Percentiles rank a stretch among this genome's conserved stretches.
Conservation (phyloP, 1,140 invertebrate genomes). For the Adoxophyes honmai region DNA sequence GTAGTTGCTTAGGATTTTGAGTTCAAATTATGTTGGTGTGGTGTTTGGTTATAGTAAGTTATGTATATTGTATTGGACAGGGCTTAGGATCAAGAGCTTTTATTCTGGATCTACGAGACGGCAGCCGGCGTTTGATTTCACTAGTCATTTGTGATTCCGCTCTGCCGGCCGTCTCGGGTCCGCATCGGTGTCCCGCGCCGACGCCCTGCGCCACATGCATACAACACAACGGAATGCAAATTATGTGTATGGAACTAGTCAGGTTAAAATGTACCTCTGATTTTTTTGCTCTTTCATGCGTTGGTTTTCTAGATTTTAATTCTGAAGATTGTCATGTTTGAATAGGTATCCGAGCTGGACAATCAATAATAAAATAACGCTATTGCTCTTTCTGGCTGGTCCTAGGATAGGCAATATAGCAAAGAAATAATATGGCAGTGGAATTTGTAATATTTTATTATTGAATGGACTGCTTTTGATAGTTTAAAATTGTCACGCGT, state of each 20-base stretch:
- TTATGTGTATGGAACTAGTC: conserved; percentile 12
- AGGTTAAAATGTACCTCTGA: conserved; percentile 14
- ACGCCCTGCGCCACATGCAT: not conserved
- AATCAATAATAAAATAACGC: not conserved
- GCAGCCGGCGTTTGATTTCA: not conserved
- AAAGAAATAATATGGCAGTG: not conserved
- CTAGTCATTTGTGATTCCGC: not conserved
- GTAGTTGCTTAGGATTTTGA: conserved; percentile 62
- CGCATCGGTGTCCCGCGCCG: not conserved
- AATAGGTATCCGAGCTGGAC: not conserved
- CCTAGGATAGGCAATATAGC: conserved; percentile 1
- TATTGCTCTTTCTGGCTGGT: conserved; percentile 3
- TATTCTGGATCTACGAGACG: conserved; percentile 7
- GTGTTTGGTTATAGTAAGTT: conserved; percentile 72
- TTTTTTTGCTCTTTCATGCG: not conserved
- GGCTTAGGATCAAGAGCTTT: conserved; percentile 20
- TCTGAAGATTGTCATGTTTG: not conserved
- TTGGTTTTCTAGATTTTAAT: not conserved
- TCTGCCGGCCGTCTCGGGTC: conserved; percentile 25
- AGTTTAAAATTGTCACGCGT: conserved; percentile 9
- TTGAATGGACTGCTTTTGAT: conserved; percentile 5
- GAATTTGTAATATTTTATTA: not conserved
- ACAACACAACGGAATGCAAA: conserved; percentile 11
- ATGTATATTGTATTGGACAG: conserved; percentile 8
- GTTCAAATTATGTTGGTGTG: conserved; percentile 73